Base-by-base conservation (phyloP, 2,888 invertebrate species). In the Colletes collaris region DNA sequence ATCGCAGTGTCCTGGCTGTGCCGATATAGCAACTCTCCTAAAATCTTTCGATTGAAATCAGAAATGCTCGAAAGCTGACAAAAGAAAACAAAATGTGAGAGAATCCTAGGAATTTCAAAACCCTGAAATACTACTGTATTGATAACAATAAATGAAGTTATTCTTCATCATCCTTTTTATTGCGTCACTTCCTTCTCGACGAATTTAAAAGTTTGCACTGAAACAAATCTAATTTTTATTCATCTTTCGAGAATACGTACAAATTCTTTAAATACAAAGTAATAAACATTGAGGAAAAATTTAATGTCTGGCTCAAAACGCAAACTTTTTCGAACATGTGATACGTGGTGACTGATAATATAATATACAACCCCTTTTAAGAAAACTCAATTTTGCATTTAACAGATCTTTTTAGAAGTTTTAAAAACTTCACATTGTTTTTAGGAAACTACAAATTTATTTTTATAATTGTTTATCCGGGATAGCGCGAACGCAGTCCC, bases 401-500 rank as follows among this genome's bases (percentile, higher is more conserved):
- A 16, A 27, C 2, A 27, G 27, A 27, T 27, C 27, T 27, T 27
- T 27, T 1, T 27, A 2, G 2, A 27, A 27, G 27, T 27, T 27
- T 27, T 2, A 27, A 27, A 27, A 27, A 27, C 27, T 27, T 27
- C 27, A 27, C 16, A 16, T 16, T 16, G 16, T 16, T 16, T 16
- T 16, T 16, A 16, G 0, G 16, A 16, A 16, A 16, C 16, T 16
- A 16, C 16, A 16, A 16, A 16, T 16, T 27, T 27, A 27, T 27
- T 27, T 27, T 27, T 27, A 27, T 27, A 2, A 27, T 27, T 27
- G 2, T 2, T 27, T 2, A 27, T 91, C 91, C 93, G 91, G 92
- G 92, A 93, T 92, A 90, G 90, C 90, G 90, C 89, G 89, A 87
- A 89, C 89, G 90, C 89, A 90, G 90, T 90, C 87, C 90, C 89